Evolutionary conservation across 1,140 invertebrate genomes (phyloP).

Genomic region (Reticulitermes speratus): DNA sequence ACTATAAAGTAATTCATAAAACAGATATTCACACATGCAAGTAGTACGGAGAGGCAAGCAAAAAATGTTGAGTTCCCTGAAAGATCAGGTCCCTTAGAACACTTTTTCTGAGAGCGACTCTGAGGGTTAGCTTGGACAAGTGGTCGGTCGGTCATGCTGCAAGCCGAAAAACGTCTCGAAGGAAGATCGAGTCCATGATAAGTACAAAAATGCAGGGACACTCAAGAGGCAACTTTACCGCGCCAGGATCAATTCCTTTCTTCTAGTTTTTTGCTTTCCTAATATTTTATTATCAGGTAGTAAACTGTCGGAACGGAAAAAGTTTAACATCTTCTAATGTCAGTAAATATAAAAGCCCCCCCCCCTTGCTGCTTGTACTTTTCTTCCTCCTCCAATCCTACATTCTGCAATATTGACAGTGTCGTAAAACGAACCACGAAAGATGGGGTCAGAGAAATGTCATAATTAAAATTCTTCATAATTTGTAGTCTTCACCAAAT

Average conservation of each 20-base stretch:
- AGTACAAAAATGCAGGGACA: not conserved
- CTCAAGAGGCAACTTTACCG: not conserved
- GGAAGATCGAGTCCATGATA: not conserved
- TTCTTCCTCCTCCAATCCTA: not conserved
- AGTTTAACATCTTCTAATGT: not conserved
- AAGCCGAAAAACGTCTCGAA: not conserved
- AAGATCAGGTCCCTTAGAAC: not conserved
- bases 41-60: no score
- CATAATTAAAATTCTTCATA: no score
- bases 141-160: constrained; percentile 1
- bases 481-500: no score
- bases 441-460: no score
- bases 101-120: not conserved
- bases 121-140: not conserved
- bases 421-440: no score
- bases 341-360: not conserved
- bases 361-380: not conserved
- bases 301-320: not conserved
- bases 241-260: not conserved
- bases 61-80: no score
- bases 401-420: no score
- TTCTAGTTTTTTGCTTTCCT: not conserved
- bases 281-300: constrained; percentile 1
- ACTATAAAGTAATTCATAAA: no score
- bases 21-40: no score